Evolutionary conservation across 1,140 invertebrate genomes (phyloP), one percentile per base, ranked within the genome.

Genomic region (Conus betulinus): DNA sequence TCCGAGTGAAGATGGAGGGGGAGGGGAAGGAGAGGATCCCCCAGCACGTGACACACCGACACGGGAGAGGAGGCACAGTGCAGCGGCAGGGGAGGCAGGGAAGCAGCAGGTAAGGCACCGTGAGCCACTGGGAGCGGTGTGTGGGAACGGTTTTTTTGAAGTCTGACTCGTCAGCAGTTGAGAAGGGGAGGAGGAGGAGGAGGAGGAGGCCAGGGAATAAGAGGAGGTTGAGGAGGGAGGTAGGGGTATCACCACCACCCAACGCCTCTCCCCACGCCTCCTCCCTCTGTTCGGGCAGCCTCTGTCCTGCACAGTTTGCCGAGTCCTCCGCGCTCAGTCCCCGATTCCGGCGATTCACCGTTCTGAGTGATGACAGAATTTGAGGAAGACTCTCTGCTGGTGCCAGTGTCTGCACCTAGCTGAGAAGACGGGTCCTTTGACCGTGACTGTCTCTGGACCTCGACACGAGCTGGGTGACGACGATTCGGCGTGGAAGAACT

Each of bases 221-320:
- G 27, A 81, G 79, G 79, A 17, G 25, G 53, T 7, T 23, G 71
- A 74, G 74, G n/a, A 20, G n/a, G 23, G 85, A 67, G 63, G 84
- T 20, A 57, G 52, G 57, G n/a, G 23, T 13, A 74, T 23, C 84
- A 39, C 27, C 13, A 1, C 55, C 27, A n/a, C n/a, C 20, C 25
- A 39, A 10, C 51, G 27, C 39, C 20, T 71, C 60, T 63, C 60
- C 60, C 23, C 67, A 71, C 55, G n/a, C 74, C 11, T 23, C 39
- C 39, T 27, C 39, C 71, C 51, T 53, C 53, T 25, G 39, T 84
- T 71, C 51, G 10, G 27, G 63, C 71, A 20, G 52, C 13, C 5
- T 55, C 74, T 15, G 85, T 87, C 85, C 85, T 87, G 85, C 85
- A 53, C 4, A 23, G 15, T 5, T 78, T 87, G 85, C 52, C 74